phyloP scores from a whole-genome alignment of 23 tunicate genomes.

The Styela plicata region DNA sequence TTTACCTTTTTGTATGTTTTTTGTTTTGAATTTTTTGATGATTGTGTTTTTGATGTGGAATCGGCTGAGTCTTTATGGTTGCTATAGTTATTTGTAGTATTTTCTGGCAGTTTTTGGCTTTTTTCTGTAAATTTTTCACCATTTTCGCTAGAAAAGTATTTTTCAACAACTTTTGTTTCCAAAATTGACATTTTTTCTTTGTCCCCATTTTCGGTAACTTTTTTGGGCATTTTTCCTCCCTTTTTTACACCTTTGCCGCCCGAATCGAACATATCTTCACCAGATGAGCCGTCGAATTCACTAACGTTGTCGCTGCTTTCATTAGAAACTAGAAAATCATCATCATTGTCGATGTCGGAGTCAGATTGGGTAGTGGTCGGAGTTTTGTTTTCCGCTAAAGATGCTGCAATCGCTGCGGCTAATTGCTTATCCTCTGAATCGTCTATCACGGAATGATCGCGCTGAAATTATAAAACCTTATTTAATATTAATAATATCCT shows the following conservation, averaged over 20 bases:
- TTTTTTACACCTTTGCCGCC: neutral
- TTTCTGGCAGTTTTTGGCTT: neutral
- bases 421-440: constrained; percentile 63
- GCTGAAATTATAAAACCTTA: too few relatives aligned
- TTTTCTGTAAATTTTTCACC: neutral
- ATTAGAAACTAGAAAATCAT: constrained; percentile 7
- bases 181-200: neutral
- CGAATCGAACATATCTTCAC: constrained; percentile 18
- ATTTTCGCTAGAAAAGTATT: neutral
- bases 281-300: constrained; percentile 23
- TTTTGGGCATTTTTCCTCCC: neutral
- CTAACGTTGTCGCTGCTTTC: constrained; percentile 12
- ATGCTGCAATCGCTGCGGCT: constrained; percentile 87
- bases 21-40: neutral
- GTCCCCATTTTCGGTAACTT: neutral
- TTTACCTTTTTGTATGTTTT: constrained; percentile 9
- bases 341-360: constrained; percentile 16
- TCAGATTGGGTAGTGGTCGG: neutral
- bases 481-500: too few relatives aligned
- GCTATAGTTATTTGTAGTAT: neutral
- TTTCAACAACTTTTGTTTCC: neutral
- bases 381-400: constrained; percentile 46
- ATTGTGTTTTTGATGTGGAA: neutral
- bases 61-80: neutral
- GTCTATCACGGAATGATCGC: constrained; percentile 31